phyloP scores from a whole-genome alignment of 2,888 invertebrate species.

The Halocaridina rubra region DNA sequence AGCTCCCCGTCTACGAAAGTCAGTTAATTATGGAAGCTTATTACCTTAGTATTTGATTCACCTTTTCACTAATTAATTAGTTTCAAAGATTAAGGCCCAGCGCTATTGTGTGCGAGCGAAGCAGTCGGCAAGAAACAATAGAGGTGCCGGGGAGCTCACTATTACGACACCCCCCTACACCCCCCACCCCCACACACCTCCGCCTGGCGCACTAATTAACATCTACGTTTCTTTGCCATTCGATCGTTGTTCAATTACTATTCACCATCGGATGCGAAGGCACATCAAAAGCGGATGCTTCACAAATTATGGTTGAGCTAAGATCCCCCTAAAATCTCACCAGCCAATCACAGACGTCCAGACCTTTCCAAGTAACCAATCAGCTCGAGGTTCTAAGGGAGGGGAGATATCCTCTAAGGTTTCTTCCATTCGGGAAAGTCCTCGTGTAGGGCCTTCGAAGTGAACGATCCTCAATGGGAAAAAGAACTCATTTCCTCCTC shows the following conservation, averaged over 20 bases:
- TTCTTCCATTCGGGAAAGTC: conserved; percentile 40
- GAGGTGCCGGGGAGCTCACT: conserved; percentile 37
- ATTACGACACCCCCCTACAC: too few species aligned
- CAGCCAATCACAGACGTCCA: conserved; percentile 25
- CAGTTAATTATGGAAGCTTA: conserved; percentile 62
- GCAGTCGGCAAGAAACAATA: conserved; percentile 50
- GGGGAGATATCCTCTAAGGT: conserved; percentile 29
- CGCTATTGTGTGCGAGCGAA: conserved; percentile 38
- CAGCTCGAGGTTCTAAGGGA: conserved; percentile 25
- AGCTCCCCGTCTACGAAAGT: conserved; percentile 56
- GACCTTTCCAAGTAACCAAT: conserved; percentile 31
- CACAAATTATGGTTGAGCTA: conserved; percentile 21
- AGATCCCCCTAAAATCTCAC: conserved; percentile 33
- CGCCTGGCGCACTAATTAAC: conserved; percentile 47
- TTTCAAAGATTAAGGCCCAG: conserved; percentile 61
- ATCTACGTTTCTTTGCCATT: conserved; percentile 53
- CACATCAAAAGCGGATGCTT: conserved; percentile 31
- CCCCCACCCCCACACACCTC: conserved; percentile 9
- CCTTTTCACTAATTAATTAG: conserved; percentile 64
- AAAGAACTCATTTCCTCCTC: not conserved
- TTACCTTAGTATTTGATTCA: conserved; percentile 62
- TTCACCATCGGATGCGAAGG: conserved; percentile 33
- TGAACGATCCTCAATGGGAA: conserved; percentile 47
- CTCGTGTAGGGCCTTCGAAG: conserved; percentile 1
- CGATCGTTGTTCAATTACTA: conserved; percentile 56